These are phyloP conservation scores for Pandion haliaetus DNA, from an alignment of 2,113 vertebrate species.

Conservation along the genomic window DNA sequence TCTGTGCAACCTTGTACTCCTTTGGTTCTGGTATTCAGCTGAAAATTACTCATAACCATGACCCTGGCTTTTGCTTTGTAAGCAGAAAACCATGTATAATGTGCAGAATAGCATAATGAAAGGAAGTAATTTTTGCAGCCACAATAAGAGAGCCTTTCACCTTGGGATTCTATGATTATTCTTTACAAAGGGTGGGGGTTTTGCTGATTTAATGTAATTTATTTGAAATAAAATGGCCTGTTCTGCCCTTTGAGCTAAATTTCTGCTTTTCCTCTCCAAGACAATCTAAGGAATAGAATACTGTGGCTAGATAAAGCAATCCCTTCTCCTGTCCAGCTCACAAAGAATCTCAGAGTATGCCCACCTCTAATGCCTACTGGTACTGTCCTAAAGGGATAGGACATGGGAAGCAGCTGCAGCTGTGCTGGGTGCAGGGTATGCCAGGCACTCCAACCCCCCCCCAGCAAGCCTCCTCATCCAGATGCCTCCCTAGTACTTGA, in stretches of 20 bases:
- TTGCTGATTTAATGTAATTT: constrained; percentile 39
- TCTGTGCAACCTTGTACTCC: constrained; percentile 43
- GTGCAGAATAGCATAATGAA: constrained; percentile 48
- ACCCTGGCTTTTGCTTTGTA: constrained; percentile 49
- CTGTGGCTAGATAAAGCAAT: not conserved
- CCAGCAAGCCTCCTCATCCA: not conserved
- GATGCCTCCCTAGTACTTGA: not conserved
- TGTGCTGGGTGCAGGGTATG: not conserved
- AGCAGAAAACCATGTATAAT: constrained; percentile 55
- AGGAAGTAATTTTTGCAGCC: constrained; percentile 59
- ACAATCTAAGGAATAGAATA: not conserved
- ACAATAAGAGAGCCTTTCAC: constrained; percentile 40
- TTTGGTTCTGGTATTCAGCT: constrained; percentile 36
- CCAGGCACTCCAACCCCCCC: not conserved
- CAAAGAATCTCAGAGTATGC: not conserved
- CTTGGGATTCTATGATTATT: constrained; percentile 40
- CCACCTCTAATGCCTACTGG: not conserved
- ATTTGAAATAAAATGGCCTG: not conserved
- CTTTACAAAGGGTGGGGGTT: not conserved
- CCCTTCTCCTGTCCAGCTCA: not conserved
- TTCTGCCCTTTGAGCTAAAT: not conserved
- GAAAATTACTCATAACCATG: constrained; percentile 42
- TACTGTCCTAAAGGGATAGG: not conserved
- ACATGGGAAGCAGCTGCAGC: not conserved
- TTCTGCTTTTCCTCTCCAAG: constrained; percentile 12